These are phyloP conservation scores for Cenopis cana DNA, from an alignment of 2,888 invertebrate species.

Conservation along the genomic window DNA sequence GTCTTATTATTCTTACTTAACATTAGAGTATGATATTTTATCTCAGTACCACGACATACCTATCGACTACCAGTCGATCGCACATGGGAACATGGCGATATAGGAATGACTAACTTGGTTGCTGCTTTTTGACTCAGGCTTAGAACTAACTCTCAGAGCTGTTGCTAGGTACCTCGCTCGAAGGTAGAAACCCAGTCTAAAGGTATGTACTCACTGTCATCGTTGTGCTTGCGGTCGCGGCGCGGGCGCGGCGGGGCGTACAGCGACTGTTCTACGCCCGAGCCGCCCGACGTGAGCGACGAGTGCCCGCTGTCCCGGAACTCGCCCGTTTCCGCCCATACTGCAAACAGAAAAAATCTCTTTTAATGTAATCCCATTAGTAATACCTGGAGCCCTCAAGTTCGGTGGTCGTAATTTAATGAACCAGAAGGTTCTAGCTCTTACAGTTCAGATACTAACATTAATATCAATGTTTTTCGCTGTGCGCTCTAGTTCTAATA, in stretches of 20 bases:
- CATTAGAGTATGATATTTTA: background rate
- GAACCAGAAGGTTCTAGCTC: background rate
- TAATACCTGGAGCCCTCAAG: background rate
- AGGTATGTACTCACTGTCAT: slow-evolving; percentile 84
- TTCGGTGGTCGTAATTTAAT: background rate
- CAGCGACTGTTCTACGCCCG: slow-evolving; percentile 88
- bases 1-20: background rate
- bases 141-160: background rate
- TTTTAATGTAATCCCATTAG: background rate
- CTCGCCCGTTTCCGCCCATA: slow-evolving; percentile 95
- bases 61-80: background rate
- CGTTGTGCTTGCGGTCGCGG: slow-evolving; percentile 88
- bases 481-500: background rate
- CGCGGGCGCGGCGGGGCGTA: slow-evolving; percentile 89
- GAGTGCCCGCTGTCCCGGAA: slow-evolving; percentile 93
- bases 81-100: background rate
- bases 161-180: background rate
- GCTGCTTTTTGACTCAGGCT: too few species aligned
- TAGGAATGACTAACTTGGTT: too few species aligned
- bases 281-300: slow-evolving; percentile 85
- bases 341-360: slow-evolving; percentile 84
- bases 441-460: too few species aligned
- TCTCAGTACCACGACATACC: background rate
- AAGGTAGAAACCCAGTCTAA: background rate
- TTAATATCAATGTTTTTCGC: background rate